Conservation (phyloP, 2,888 invertebrate species). For the Apoda limacodes region DNA sequence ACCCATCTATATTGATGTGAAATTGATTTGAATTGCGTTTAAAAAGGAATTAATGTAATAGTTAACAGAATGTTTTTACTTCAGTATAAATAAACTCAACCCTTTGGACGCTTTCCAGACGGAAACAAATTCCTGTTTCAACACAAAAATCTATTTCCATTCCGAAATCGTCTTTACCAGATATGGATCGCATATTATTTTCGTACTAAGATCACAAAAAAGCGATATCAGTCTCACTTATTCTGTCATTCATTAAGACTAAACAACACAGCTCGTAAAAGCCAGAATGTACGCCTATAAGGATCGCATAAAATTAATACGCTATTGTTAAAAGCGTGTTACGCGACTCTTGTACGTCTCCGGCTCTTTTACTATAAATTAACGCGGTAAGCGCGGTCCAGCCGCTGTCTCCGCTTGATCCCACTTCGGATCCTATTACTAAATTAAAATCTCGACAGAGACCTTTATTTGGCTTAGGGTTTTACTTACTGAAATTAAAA, state of each 20-base stretch:
- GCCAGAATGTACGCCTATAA: conserved; percentile 30
- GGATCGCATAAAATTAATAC: conserved; percentile 31
- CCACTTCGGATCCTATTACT: conserved; percentile 35
- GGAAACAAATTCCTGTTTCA: conserved; percentile 7
- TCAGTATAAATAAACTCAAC: conserved; percentile 31
- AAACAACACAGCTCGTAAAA: conserved; percentile 45
- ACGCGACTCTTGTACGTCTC: conserved; percentile 37
- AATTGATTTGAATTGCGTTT: conserved; percentile 54
- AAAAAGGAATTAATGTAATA: conserved; percentile 54
- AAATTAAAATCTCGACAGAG: conserved; percentile 40
- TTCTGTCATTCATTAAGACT: conserved; percentile 66
- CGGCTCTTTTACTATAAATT: too few species aligned
- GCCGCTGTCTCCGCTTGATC: conserved; percentile 40
- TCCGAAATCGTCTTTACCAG: conserved; percentile 20
- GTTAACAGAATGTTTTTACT: conserved; percentile 50
- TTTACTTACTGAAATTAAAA: conserved; percentile 27
- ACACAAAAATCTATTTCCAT: conserved; percentile 14
- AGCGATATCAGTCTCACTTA: conserved; percentile 68
- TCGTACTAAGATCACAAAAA: conserved; percentile 46
- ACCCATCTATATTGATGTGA: conserved; percentile 59
- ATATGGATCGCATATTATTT: conserved; percentile 28
- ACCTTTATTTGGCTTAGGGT: conserved; percentile 36
- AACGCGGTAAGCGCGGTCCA: conserved; percentile 39
- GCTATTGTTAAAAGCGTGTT: conserved; percentile 19
- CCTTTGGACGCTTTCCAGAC: conserved; percentile 5